phyloP scores from a whole-genome alignment of 2,888 invertebrate genomes.

The Acrobasis suavella region DNA sequence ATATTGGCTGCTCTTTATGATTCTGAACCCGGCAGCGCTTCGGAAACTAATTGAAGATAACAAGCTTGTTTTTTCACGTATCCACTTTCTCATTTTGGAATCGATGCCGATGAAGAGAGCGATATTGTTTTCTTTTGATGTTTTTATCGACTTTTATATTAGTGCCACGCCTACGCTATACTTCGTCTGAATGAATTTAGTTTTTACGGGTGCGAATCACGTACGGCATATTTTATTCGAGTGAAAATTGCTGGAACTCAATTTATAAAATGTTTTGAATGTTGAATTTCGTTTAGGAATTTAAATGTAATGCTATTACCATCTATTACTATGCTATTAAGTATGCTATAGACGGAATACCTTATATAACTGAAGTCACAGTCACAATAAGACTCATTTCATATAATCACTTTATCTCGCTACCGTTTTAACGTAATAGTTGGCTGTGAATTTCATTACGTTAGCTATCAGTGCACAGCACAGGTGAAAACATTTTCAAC shows the following conservation, averaged over 20 bases:
- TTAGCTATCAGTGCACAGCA: background rate
- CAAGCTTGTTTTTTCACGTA: slow-evolving; percentile 69
- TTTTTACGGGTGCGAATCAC: slow-evolving; percentile 38
- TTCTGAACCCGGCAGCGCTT: slow-evolving; percentile 59
- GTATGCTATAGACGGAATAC: background rate
- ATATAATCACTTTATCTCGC: background rate
- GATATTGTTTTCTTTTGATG: slow-evolving; percentile 60
- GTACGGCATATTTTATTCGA: slow-evolving; percentile 37
- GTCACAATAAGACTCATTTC: background rate
- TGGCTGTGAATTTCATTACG: background rate
- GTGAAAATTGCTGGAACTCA: slow-evolving; percentile 32
- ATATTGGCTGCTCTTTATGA: slow-evolving; percentile 64
- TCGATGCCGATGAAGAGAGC: slow-evolving; percentile 48
- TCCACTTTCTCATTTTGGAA: slow-evolving; percentile 58
- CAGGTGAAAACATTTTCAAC: background rate
- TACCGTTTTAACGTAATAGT: background rate
- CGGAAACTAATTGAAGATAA: slow-evolving; percentile 75
- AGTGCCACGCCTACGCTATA: slow-evolving; percentile 39
- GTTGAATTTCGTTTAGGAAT: slow-evolving; percentile 21
- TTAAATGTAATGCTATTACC: slow-evolving; percentile 17
- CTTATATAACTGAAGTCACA: background rate
- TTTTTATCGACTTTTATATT: slow-evolving; percentile 48
- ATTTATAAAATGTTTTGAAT: slow-evolving; percentile 34
- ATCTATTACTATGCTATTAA: slow-evolving; percentile 8
- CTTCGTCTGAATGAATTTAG: slow-evolving; percentile 38